Conservation (phyloP, 2,113 vertebrate species). For the Mellivora capensis region DNA sequence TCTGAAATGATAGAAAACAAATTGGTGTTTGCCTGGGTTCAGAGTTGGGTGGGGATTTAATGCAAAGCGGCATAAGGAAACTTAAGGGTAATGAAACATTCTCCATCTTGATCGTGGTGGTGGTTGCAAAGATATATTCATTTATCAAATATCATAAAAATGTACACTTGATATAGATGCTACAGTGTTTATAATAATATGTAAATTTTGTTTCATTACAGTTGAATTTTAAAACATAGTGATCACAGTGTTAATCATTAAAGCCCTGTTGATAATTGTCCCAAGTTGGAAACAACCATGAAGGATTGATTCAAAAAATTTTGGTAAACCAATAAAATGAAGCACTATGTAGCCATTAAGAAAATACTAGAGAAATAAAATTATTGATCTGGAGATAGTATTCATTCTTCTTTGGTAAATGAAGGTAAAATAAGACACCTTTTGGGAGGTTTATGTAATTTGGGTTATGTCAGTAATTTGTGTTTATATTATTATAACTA, state of each 20-base stretch:
- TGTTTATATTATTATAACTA: background rate
- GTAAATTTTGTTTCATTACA: background rate
- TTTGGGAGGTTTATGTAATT: background rate
- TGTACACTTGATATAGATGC: background rate
- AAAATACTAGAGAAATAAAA: background rate
- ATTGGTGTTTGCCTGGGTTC: background rate
- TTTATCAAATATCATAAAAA: background rate
- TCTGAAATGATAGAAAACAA: background rate
- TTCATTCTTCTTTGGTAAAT: background rate
- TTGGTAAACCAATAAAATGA: background rate
- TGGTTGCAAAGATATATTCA: background rate
- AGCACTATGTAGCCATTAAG: background rate
- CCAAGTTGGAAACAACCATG: background rate
- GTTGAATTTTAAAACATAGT: conserved; percentile 28
- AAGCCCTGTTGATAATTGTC: background rate
- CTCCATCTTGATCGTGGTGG: background rate
- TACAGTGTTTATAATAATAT: background rate
- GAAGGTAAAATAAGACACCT: background rate
- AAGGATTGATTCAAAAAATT: background rate
- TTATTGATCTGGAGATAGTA: background rate
- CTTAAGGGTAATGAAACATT: background rate
- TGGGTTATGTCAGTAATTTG: background rate
- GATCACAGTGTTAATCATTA: background rate
- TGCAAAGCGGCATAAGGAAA: background rate
- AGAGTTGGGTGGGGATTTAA: background rate